phyloP scores from a whole-genome alignment of 92 coral and sea anemone genomes.

The Epizoanthus illoricatus region DNA sequence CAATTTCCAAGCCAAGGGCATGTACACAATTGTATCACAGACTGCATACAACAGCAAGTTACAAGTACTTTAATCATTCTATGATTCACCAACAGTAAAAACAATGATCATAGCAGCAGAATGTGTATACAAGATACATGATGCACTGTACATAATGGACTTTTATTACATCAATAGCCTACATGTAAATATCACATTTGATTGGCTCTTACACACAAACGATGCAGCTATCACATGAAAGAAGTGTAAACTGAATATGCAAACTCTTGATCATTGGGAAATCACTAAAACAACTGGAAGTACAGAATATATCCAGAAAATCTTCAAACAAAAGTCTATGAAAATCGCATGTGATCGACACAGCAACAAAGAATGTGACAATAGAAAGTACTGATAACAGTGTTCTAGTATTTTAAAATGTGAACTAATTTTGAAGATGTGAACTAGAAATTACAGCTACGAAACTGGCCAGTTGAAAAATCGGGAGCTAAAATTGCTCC shows the following conservation, averaged over 20 bases:
- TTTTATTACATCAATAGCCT: neutral
- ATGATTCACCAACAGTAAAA: no score
- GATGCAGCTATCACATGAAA: neutral
- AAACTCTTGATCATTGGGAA: neutral
- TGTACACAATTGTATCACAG: no score
- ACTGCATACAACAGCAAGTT: no score
- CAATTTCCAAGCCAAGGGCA: no score
- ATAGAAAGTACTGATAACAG: neutral
- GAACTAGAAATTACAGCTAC: neutral
- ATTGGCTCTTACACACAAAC: neutral
- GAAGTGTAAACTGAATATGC: neutral
- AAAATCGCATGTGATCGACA: neutral
- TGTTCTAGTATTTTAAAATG: neutral
- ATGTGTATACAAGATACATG: no score
- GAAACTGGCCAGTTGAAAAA: neutral
- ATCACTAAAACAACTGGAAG: no score
- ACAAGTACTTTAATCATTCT: no score
- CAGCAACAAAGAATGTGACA: neutral
- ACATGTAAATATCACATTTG: neutral
- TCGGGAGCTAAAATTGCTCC: neutral
- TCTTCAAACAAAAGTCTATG: neutral
- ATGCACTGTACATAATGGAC: no score
- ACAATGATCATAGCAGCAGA: no score
- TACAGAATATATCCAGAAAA: neutral
- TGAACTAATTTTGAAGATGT: neutral